Percentiles rank a stretch among this genome's conserved stretches.
Evolutionary conservation across 2,888 invertebrate genomes (phyloP).

Genomic region (Drosophila prostipennis): DNA sequence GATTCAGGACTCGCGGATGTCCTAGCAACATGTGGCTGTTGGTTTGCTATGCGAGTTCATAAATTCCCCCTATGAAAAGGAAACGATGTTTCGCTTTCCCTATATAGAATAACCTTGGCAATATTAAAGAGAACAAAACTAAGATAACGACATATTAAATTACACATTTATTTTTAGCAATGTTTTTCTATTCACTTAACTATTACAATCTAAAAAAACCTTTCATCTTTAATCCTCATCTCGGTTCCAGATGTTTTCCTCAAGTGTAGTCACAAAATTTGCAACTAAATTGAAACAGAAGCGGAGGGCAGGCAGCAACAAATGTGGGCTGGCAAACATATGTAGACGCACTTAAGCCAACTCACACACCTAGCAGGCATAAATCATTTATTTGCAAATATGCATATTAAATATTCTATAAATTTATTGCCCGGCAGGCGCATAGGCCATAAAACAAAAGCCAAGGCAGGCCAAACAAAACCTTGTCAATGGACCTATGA

Average conservation of each 20-base stretch:
- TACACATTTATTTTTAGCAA: too few species aligned
- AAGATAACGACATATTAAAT: too few species aligned
- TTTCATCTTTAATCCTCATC: background rate
- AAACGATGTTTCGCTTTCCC: too few species aligned
- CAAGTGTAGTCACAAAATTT: conserved; percentile 25
- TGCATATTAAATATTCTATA: conserved; percentile 74
- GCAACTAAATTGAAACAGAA: conserved; percentile 42
- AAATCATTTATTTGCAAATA: conserved; percentile 68
- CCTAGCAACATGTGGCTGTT: conserved; percentile 44
- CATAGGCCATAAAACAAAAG: conserved; percentile 53
- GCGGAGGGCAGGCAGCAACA: conserved; percentile 16
- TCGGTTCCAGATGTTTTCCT: background rate
- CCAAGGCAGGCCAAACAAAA: conserved; percentile 50
- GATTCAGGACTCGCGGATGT: conserved; percentile 30
- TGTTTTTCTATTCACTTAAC: too few species aligned
- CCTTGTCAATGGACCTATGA: conserved; percentile 37
- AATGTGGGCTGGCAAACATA: conserved; percentile 46
- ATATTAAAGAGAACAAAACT: too few species aligned
- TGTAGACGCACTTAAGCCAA: conserved; percentile 41
- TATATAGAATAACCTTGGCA: too few species aligned
- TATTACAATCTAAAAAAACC: too few species aligned
- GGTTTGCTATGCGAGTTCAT: conserved; percentile 27
- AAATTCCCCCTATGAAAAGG: conserved; percentile 18
- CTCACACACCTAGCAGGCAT: conserved; percentile 49
- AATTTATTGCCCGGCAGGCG: conserved; percentile 65